phyloP scores from a whole-genome alignment of 2,888 invertebrate species.

The Lochmaea capreae region DNA sequence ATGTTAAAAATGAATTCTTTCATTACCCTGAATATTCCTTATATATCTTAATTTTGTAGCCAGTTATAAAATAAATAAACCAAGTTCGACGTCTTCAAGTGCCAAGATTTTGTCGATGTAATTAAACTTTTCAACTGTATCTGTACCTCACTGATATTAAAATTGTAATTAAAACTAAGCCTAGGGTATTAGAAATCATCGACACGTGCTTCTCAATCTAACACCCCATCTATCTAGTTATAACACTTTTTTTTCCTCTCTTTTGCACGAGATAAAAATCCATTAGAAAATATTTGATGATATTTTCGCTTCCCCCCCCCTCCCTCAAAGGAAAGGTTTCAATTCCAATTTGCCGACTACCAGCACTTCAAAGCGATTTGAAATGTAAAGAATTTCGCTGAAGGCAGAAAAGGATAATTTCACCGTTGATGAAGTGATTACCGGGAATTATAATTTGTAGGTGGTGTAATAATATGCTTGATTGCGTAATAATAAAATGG shows the following conservation, averaged over 20 bases:
- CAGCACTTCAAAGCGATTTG: constrained; percentile 20
- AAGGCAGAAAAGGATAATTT: constrained; percentile 21
- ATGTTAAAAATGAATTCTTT: not conserved
- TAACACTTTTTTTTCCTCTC: not conserved
- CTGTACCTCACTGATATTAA: not conserved
- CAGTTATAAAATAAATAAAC: too few species aligned
- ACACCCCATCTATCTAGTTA: not conserved
- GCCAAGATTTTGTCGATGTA: too few species aligned
- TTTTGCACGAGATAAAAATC: constrained; percentile 26
- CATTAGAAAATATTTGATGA: constrained; percentile 10
- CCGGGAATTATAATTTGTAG: constrained; percentile 22
- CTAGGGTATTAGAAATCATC: not conserved
- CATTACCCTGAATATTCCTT: too few species aligned
- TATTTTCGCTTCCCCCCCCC: not conserved
- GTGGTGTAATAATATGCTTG: constrained; percentile 12
- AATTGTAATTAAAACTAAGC: constrained; percentile 8
- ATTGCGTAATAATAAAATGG: constrained; percentile 21
- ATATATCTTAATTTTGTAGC: too few species aligned
- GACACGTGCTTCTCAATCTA: not conserved
- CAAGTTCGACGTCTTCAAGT: too few species aligned
- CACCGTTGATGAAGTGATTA: constrained; percentile 29
- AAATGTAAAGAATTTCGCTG: constrained; percentile 19
- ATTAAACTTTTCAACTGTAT: too few species aligned
- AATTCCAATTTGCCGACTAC: constrained; percentile 17
- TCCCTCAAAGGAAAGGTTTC: constrained; percentile 4